Conservation (phyloP, 2,797 vertebrate species). For the Coregonus sp. region DNA sequence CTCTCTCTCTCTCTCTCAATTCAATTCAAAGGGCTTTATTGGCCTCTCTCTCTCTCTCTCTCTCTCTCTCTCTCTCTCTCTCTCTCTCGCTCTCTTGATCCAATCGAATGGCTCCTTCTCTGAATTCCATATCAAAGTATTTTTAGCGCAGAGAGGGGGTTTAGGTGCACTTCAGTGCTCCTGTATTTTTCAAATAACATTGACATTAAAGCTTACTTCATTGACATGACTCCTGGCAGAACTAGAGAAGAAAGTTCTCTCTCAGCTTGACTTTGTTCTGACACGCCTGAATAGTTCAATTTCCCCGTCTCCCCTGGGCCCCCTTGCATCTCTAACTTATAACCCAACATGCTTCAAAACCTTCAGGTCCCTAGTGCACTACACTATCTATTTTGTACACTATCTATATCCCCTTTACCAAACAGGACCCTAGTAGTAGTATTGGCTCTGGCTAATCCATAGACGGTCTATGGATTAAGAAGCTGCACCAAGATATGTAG, state of each 20-base stretch:
- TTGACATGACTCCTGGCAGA: constrained; percentile 25
- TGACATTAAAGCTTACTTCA: constrained; percentile 53
- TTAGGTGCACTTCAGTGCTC: constrained; percentile 65
- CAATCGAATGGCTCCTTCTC: constrained; percentile 32
- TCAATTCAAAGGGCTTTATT: too few species aligned
- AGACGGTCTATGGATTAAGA: too few species aligned
- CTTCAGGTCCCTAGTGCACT: constrained; percentile 17
- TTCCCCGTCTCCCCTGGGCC: constrained; percentile 35
- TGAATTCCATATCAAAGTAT: constrained; percentile 45
- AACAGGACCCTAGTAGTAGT: background rate
- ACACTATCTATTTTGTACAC: background rate
- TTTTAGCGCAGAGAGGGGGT: constrained; percentile 39
- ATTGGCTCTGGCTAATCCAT: background rate
- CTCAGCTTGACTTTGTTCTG: constrained; percentile 47
- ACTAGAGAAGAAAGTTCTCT: constrained; percentile 37
- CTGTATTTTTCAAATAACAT: constrained; percentile 62
- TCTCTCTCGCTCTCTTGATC: constrained; percentile 31
- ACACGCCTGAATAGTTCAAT: constrained; percentile 61
- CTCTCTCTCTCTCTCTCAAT: constrained; percentile 21
- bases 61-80: constrained; percentile 9
- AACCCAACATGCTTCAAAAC: constrained; percentile 5
- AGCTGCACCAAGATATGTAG: background rate
- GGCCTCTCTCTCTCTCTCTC: constrained; percentile 19
- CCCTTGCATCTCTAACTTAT: constrained; percentile 45
- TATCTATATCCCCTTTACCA: background rate